Percentiles rank a stretch among this genome's conserved stretches.
Conservation (phyloP, 2,797 vertebrate genomes). For the Macrochelys suwanniensis region DNA sequence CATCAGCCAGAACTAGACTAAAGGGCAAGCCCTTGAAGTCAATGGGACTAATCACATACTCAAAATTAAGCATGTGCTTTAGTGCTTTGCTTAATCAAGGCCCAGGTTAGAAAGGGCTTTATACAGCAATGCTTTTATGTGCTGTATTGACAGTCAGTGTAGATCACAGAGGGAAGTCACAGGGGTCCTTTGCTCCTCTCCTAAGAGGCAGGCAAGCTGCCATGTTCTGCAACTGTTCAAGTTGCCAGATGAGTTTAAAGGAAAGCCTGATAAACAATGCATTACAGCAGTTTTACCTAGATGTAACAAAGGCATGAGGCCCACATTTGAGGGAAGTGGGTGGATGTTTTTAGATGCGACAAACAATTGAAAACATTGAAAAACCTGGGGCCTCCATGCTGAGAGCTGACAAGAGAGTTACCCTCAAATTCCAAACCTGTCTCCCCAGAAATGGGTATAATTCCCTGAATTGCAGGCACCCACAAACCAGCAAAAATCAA, state of each 20-base stretch:
- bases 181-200: background rate
- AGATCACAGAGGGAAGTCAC: background rate
- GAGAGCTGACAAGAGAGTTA: background rate
- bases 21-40: background rate
- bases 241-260: background rate
- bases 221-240: background rate
- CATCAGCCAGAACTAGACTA: background rate
- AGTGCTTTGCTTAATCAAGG: background rate
- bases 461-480: slow-evolving; percentile 9
- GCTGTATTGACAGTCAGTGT: background rate
- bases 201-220: background rate
- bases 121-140: background rate
- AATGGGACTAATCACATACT: background rate
- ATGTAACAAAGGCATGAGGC: background rate
- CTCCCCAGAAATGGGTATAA: slow-evolving; percentile 19
- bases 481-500: slow-evolving; percentile 14
- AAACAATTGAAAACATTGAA: background rate
- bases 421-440: background rate
- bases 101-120: background rate
- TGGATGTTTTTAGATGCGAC: background rate
- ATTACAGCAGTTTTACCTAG: background rate
- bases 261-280: background rate
- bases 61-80: background rate
- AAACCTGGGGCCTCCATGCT: background rate
- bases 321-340: background rate